Base-by-base conservation (phyloP, 2,113 vertebrate genomes). In the Bufo bufo region DNA sequence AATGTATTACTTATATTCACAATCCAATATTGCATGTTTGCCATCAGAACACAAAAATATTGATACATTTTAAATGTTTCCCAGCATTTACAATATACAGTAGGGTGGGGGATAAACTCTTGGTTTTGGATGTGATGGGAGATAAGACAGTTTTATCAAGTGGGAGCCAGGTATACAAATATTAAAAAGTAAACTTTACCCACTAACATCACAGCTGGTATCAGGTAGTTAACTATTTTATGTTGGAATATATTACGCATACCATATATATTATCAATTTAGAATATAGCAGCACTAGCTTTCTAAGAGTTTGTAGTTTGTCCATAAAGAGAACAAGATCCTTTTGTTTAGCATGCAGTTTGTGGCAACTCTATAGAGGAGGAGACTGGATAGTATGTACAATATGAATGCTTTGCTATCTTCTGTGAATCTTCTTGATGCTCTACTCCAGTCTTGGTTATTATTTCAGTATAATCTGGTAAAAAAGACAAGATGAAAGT, bases 381-480 rank as follows among this genome's bases (percentile, higher is more conserved):
- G 96, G 96, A 94, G 93, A 97, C 93, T 86, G 95, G 94, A 93
- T 97, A 97, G 96, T 98, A 99, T 99, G 97, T 99, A 99, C 97
- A 99, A 93, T 96, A 96, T 96, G 96, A 95, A 93, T 96, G 96
- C 95, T 97, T 97, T 94, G 97, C 96, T 93, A 94, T 96, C 96
- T 94, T 96, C 94, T 97, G 93, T 93, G 96, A 96, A 93, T 96
- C 95, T 94, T 97, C 95, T 91, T 97, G 97, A 95, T 97, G 97
- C 95, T 96, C 96, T 78, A 89, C 93, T 92, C 94, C 96, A 3
- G 93, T 96, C 92, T 95, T 94, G 95, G 92, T 59, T 52, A 90
- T 95, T 97, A 99, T 95, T 99, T 99, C 97, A 99, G 97, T 95
- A 99, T 98, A 94, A 99, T 99, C 98, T 99, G 96, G 95, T 63